These are phyloP conservation scores for Anaspis maculata DNA, from an alignment of 2,888 invertebrate genomes.

Conservation along the genomic window DNA sequence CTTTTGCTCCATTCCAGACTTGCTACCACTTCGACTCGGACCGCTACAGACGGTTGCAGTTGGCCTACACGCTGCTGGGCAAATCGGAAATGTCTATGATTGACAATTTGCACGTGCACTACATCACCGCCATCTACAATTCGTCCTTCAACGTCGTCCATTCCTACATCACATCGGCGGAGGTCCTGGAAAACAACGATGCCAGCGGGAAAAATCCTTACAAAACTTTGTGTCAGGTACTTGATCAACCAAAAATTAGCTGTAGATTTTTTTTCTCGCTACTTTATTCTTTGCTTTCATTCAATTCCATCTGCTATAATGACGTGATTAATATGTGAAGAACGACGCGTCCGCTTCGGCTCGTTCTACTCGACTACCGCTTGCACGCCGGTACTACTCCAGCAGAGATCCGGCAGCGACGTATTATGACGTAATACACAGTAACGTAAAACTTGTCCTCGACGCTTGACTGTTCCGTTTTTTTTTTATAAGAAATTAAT, in stretches of 20 bases:
- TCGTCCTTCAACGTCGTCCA: slow-evolving; percentile 54
- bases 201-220: slow-evolving; percentile 63
- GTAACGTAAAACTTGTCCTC: no score
- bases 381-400: background rate
- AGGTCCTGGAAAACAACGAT: slow-evolving; percentile 32
- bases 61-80: slow-evolving; percentile 80
- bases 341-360: no score
- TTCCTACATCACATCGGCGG: slow-evolving; percentile 43
- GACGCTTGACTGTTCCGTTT: no score
- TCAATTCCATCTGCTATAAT: no score
- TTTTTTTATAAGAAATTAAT: no score
- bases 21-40: slow-evolving; percentile 67
- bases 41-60: slow-evolving; percentile 74
- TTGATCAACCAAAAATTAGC: background rate
- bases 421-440: no score
- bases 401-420: background rate
- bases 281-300: no score
- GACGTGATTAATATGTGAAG: no score
- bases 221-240: slow-evolving; percentile 67
- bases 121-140: slow-evolving; percentile 84
- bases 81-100: slow-evolving; percentile 84
- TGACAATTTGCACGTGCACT: slow-evolving; percentile 92
- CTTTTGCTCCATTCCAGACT: slow-evolving; percentile 37
- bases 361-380: no score
- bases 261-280: no score